These are phyloP conservation scores for Achatina immaculata DNA, from an alignment of 1,140 invertebrate genomes.

Conservation along the genomic window DNA sequence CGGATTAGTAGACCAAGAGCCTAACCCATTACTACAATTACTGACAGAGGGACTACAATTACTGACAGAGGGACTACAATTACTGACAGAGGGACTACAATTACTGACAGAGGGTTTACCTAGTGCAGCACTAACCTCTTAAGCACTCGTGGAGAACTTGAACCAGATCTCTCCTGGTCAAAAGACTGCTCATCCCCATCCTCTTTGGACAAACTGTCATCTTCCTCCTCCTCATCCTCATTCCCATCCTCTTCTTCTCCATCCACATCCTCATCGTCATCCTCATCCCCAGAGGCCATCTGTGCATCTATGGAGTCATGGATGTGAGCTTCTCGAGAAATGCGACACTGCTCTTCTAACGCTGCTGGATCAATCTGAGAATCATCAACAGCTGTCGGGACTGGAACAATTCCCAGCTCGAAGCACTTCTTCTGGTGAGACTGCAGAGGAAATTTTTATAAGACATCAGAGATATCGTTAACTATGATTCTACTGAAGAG, in stretches of 20 bases:
- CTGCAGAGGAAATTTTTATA: too few relatives aligned
- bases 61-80: too few relatives aligned
- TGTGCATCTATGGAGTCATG: constrained; percentile 31
- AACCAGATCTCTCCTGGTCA: constrained; percentile 28
- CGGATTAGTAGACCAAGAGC: too few relatives aligned
- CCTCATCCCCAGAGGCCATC: constrained; percentile 47
- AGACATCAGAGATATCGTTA: neutral
- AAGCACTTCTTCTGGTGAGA: constrained; percentile 94
- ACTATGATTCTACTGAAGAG: too few relatives aligned
- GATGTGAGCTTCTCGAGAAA: constrained; percentile 60
- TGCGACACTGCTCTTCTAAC: constrained; percentile 73
- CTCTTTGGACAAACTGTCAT: constrained; percentile 39
- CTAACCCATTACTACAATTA: too few relatives aligned
- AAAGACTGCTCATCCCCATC: constrained; percentile 47
- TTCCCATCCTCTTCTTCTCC: constrained; percentile 61
- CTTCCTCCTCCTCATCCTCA: constrained; percentile 57
- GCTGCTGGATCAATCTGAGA: constrained; percentile 80
- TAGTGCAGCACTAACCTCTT: constrained; percentile 30
- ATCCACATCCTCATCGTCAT: constrained; percentile 58
- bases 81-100: too few relatives aligned
- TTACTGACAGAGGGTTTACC: too few relatives aligned
- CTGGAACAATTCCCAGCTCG: constrained; percentile 82
- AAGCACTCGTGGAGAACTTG: constrained; percentile 14
- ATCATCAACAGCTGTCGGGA: constrained; percentile 82
- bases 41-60: too few relatives aligned